A percentile compares a stretch with the other conserved stretches of the same genome.
phyloP scores from a whole-genome alignment of 2,797 vertebrate genomes.

The Amniataba percoides region DNA sequence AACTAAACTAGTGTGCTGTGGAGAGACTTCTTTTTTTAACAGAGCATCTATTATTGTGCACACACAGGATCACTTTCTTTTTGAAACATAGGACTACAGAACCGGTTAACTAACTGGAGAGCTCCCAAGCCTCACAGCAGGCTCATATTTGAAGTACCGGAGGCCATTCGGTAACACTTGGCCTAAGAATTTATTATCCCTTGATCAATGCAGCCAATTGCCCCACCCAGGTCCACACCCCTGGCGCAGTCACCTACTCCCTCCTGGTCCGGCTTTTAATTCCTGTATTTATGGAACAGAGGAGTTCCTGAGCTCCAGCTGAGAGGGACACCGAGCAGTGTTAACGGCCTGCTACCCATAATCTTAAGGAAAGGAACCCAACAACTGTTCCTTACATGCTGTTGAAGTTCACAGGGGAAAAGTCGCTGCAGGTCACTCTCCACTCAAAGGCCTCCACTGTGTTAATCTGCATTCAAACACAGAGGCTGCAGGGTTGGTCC shows the following conservation, averaged over 20 bases:
- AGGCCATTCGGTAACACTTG: slow-evolving; percentile 65
- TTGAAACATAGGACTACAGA: slow-evolving; percentile 31
- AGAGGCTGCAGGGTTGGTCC: slow-evolving; percentile 36
- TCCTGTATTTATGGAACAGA: slow-evolving; percentile 80
- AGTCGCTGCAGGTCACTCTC: slow-evolving; percentile 53
- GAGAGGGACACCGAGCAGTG: slow-evolving; percentile 58
- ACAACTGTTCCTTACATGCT: slow-evolving; percentile 74
- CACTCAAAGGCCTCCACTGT: slow-evolving; percentile 65
- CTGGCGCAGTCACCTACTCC: slow-evolving; percentile 52
- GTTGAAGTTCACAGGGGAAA: slow-evolving; percentile 45
- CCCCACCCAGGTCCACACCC: slow-evolving; percentile 50
- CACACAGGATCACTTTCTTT: slow-evolving; percentile 47
- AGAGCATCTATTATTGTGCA: slow-evolving; percentile 55
- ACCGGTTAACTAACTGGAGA: slow-evolving; percentile 43
- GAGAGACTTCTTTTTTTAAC: slow-evolving; percentile 52
- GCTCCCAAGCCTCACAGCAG: slow-evolving; percentile 51
- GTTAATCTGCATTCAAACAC: slow-evolving; percentile 51
- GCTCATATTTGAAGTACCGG: slow-evolving; percentile 43
- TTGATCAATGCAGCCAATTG: slow-evolving; percentile 67
- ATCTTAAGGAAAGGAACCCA: slow-evolving; percentile 64
- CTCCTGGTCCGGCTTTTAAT: slow-evolving; percentile 60
- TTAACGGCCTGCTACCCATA: slow-evolving; percentile 70
- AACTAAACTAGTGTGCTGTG: slow-evolving; percentile 1
- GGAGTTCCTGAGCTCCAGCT: slow-evolving; percentile 71
- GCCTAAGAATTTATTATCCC: slow-evolving; percentile 68